Base-by-base conservation (phyloP, 2,797 vertebrate species). In the Momotus momota region DNA sequence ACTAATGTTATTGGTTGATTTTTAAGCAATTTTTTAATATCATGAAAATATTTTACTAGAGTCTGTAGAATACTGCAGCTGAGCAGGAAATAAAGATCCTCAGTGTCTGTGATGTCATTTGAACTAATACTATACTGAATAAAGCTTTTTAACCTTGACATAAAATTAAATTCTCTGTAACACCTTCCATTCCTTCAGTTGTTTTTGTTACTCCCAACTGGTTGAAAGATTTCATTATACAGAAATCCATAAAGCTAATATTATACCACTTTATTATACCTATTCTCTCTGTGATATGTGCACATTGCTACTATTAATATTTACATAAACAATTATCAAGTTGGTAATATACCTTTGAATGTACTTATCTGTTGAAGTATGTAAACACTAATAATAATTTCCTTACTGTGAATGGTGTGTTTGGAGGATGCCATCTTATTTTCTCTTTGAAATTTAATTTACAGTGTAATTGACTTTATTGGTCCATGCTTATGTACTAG, bases 401-500 rank as follows among this genome's bases (percentile, higher is more conserved):
- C 52, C 52, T 20, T 14, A 58, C 25, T 64, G 5, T 35, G 21
- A 87, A 78, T n/a, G 7, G 6, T 57, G 6, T 26, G 20, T 77
- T 66, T 66, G 20, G 23, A 86, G 7, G 10, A n/a, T 46, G 2
- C 2, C 23, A 57, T 33, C 7, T 75, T 77, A 72, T 73, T 90
- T 80, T 51, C 1, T 43, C 3, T 35, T 86, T 81, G 27, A 77
- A 80, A 67, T 77, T 29, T 80, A 0, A 11, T 66, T 58, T 73
- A 14, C 79, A 82, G 45, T 49, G 8, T 23, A 29, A 43, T 10
- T 35, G 7, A 1, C 2, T 65, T 72, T 51, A 54, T 52, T 48
- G 14, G 1, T 54, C 23, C n/a, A 1, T 20, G 75, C 12, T 69
- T 2, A 0, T 51, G 9, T 16, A 62, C 0, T 58, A 40, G 9